A percentile compares a stretch with the other conserved stretches of the same genome.
Conservation (phyloP, 1,140 invertebrate genomes). For the Drosophila tani region DNA sequence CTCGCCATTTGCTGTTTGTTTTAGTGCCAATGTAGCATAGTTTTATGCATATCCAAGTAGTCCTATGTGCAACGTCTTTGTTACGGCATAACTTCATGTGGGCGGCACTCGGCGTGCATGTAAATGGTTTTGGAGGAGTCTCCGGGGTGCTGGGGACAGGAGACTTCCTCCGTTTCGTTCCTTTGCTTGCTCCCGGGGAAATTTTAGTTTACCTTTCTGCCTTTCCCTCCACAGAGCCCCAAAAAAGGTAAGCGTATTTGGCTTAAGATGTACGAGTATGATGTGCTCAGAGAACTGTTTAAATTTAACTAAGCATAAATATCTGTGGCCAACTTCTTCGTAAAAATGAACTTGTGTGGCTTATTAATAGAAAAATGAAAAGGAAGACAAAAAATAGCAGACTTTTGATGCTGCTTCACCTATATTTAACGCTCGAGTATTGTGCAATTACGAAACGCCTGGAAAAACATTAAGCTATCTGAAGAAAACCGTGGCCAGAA, state of each 20-base stretch:
- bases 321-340: neutral
- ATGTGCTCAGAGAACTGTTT: neutral
- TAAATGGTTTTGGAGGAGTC: conserved; percentile 58
- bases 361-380: too few species aligned
- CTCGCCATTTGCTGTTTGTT: conserved; percentile 73
- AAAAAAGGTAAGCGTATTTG: conserved; percentile 55
- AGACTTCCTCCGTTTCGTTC: neutral
- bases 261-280: neutral
- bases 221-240: conserved; percentile 9
- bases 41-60: conserved; percentile 81
- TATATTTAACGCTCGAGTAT: neutral
- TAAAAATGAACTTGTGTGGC: neutral
- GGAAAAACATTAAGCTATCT: conserved; percentile 9
- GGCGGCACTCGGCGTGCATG: conserved; percentile 43
- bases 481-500: conserved; percentile 11
- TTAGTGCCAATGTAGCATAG: conserved; percentile 82
- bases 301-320: neutral
- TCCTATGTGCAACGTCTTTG: conserved; percentile 72
- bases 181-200: conserved; percentile 41
- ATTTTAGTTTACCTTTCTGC: conserved; percentile 55
- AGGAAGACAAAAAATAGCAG: too few species aligned
- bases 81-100: conserved; percentile 64
- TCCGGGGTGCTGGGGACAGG: neutral
- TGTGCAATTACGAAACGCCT: conserved; percentile 10
- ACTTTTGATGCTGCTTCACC: neutral